Conservation (phyloP, 2,113 vertebrate species). For the Rallus limicola region DNA sequence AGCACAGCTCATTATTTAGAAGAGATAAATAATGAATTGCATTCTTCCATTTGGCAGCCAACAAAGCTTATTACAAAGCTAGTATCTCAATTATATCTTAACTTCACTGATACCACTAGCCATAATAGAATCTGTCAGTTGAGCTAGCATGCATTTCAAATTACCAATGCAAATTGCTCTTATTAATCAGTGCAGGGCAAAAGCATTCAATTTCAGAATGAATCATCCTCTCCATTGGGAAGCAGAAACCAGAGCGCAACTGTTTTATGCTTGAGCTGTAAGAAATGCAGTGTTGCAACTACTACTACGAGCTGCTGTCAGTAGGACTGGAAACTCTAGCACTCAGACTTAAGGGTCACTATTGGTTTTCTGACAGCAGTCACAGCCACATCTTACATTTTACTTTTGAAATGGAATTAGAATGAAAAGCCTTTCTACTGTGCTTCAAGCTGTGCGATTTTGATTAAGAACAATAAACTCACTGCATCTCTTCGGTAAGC, state of each 20-base stretch:
- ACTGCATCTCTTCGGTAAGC: not conserved
- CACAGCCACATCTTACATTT: not conserved
- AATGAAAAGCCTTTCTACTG: not conserved
- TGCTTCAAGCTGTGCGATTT: not conserved
- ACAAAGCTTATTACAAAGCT: not conserved
- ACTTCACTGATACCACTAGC: not conserved
- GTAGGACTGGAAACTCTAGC: not conserved
- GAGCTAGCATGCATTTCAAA: not conserved
- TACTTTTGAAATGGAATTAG: not conserved
- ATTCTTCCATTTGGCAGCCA: not conserved
- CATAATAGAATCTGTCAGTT: not conserved
- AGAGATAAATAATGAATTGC: not conserved
- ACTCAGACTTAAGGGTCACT: not conserved
- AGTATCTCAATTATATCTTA: not conserved
- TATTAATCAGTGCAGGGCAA: constrained; percentile 17
- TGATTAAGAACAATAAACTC: not conserved
- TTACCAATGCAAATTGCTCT: constrained; percentile 4
- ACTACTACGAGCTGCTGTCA: not conserved
- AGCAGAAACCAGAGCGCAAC: not conserved
- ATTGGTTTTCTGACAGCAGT: not conserved
- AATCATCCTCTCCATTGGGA: not conserved
- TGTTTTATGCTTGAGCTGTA: not conserved
- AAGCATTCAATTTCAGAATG: not conserved
- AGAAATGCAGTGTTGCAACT: not conserved
- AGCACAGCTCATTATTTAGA: not conserved